Percentiles rank a stretch among this genome's conserved stretches.
These are phyloP conservation scores for Ips nitidus DNA, from an alignment of 1,140 invertebrate species.

Conservation along the genomic window DNA sequence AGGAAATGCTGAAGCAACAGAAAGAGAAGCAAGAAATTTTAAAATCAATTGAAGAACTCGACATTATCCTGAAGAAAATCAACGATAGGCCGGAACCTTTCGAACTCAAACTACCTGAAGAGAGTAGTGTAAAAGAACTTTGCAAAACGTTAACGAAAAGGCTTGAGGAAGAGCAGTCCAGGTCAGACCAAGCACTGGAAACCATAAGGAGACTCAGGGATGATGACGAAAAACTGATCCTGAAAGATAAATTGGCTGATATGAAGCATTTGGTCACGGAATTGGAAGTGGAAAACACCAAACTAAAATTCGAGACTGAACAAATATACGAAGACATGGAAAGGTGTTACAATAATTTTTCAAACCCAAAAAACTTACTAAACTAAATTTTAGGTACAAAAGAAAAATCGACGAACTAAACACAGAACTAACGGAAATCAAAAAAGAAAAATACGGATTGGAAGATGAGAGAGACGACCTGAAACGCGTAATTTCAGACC, in stretches of 20 bases:
- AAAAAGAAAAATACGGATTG: constrained; percentile 21
- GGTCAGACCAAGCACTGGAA: constrained; percentile 31
- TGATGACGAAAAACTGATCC: constrained; percentile 37
- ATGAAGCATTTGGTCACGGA: constrained; percentile 35
- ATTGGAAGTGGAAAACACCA: constrained; percentile 39
- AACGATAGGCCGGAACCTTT: constrained; percentile 30
- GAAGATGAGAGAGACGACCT: constrained; percentile 35
- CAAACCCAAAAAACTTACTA: neutral
- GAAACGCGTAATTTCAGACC: constrained; percentile 32
- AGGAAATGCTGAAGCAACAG: constrained; percentile 16
- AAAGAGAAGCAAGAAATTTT: constrained; percentile 27
- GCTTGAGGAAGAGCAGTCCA: constrained; percentile 35
- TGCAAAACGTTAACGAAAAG: constrained; percentile 27
- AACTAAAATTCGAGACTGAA: constrained; percentile 36
- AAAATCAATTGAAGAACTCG: constrained; percentile 34
- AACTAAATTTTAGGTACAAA: constrained; percentile 21
- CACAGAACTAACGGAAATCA: constrained; percentile 20
- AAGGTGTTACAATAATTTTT: constrained; percentile 11
- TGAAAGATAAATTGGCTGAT: constrained; percentile 36
- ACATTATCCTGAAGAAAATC: constrained; percentile 30
- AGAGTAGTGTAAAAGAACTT: constrained; percentile 20
- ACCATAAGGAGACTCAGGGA: constrained; percentile 32
- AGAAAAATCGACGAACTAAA: constrained; percentile 14
- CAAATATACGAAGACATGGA: constrained; percentile 32
- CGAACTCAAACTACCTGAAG: constrained; percentile 26